Conservation (phyloP, 2,797 vertebrate species). For the Lithobates pipiens region DNA sequence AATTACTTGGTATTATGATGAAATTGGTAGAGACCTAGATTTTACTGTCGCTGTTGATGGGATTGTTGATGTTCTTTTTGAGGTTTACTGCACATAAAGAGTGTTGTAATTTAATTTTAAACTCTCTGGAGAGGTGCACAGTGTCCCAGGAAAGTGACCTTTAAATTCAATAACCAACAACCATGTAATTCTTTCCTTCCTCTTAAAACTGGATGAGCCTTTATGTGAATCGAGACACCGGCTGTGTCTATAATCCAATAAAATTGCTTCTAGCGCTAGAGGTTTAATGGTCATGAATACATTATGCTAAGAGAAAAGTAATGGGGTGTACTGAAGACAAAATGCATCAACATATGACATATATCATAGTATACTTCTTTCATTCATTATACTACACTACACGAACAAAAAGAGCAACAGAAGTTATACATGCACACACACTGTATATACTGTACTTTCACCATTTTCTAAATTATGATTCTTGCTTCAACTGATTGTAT, state of each 20-base stretch:
- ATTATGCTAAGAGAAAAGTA: constrained; percentile 54
- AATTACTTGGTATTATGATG: constrained; percentile 62
- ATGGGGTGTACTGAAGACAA: constrained; percentile 35
- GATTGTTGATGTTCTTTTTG: constrained; percentile 61
- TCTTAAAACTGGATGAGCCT: constrained; percentile 54
- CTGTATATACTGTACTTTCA: too few species aligned
- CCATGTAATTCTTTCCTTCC: constrained; percentile 61
- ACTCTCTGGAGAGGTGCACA: constrained; percentile 59
- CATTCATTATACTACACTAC: neutral
- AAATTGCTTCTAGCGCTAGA: constrained; percentile 52
- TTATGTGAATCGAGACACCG: constrained; percentile 54
- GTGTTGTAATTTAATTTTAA: constrained; percentile 63
- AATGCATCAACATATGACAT: constrained; percentile 22
- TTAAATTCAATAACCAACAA: constrained; percentile 63
- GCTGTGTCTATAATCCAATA: constrained; percentile 60
- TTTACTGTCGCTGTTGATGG: constrained; percentile 60
- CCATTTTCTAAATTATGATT: neutral
- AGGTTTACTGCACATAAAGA: constrained; percentile 62
- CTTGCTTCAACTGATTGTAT: too few species aligned
- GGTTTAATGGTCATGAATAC: constrained; percentile 53
- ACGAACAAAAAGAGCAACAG: neutral
- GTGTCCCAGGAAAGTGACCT: constrained; percentile 61
- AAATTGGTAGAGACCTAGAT: constrained; percentile 58
- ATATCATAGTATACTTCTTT: neutral
- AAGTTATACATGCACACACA: too few species aligned